Evolutionary conservation across 1,140 invertebrate species (phyloP).

Genomic region (Aphelenchoides avenae): DNA sequence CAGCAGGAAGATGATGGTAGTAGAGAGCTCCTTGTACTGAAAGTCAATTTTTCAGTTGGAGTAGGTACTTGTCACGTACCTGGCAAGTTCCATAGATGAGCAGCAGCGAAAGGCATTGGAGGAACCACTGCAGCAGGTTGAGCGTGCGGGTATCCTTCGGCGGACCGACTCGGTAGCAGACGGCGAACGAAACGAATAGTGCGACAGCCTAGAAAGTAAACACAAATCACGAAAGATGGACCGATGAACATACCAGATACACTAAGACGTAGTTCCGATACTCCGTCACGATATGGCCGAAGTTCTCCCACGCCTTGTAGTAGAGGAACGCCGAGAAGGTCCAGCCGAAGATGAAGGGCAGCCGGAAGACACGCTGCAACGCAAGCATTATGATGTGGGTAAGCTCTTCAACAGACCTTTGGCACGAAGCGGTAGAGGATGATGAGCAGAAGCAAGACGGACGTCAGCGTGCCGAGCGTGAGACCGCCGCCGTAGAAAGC

Average conservation of each 20-base stretch:
- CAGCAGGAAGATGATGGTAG: background rate
- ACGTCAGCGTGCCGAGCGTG: too few relatives aligned
- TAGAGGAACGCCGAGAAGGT: conserved; percentile 12
- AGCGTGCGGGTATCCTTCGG: conserved; percentile 19
- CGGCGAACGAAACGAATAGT: conserved; percentile 16
- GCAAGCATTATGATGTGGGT: background rate
- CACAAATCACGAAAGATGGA: conserved; percentile 1
- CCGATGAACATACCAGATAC: conserved; percentile 14
- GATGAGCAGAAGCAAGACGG: too few relatives aligned
- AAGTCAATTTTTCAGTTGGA: background rate
- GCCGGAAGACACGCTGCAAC: background rate
- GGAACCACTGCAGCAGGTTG: conserved; percentile 22
- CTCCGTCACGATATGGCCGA: conserved; percentile 6
- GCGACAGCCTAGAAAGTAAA: conserved; percentile 7
- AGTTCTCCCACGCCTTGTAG: conserved; percentile 14
- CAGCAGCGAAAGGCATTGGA: conserved; percentile 22
- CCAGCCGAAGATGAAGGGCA: conserved; percentile 21
- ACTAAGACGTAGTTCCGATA: conserved; percentile 10
- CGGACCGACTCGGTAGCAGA: conserved; percentile 29
- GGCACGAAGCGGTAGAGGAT: too few relatives aligned
- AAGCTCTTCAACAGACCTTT: too few relatives aligned
- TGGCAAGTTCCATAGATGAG: conserved; percentile 18
- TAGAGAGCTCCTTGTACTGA: background rate
- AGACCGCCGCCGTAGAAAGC: too few relatives aligned
- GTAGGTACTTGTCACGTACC: conserved; percentile 7